phyloP scores from a whole-genome alignment of 2,113 vertebrate genomes.

The Poicephalus gulielmi region DNA sequence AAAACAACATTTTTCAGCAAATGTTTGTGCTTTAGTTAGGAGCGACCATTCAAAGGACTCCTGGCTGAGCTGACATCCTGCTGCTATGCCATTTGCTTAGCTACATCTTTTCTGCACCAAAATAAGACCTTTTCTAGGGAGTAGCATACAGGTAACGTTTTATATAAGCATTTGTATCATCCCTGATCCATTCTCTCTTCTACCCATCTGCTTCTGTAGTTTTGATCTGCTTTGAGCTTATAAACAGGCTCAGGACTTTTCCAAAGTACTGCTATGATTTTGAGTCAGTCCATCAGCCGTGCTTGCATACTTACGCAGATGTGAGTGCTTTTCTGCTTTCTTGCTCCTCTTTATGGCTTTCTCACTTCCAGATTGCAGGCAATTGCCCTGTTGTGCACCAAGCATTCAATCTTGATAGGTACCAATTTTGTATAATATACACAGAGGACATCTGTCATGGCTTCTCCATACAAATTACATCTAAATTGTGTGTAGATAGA shows the following conservation, averaged over 20 bases:
- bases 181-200: not conserved
- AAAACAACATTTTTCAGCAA: not conserved
- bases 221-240: not conserved
- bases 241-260: not conserved
- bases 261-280: not conserved
- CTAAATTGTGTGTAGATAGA: not conserved
- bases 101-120: not conserved
- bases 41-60: not conserved
- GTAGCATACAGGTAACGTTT: not conserved
- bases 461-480: slow-evolving; percentile 24
- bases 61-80: not conserved
- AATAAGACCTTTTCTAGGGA: not conserved
- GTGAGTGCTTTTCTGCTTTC: not conserved
- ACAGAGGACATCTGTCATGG: not conserved
- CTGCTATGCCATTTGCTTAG: not conserved
- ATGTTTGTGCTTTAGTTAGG: not conserved
- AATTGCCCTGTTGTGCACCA: slow-evolving; percentile 2
- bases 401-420: not conserved
- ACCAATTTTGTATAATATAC: slow-evolving; percentile 16
- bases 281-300: not conserved
- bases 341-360: not conserved
- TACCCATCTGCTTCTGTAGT: not conserved
- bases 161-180: not conserved
- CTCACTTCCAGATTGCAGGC: not conserved
- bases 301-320: not conserved